Percentiles rank a stretch among this genome's conserved stretches.
These are phyloP conservation scores for Phenganax stokvisi DNA, from an alignment of 92 coral and sea anemone species.

Conservation along the genomic window DNA sequence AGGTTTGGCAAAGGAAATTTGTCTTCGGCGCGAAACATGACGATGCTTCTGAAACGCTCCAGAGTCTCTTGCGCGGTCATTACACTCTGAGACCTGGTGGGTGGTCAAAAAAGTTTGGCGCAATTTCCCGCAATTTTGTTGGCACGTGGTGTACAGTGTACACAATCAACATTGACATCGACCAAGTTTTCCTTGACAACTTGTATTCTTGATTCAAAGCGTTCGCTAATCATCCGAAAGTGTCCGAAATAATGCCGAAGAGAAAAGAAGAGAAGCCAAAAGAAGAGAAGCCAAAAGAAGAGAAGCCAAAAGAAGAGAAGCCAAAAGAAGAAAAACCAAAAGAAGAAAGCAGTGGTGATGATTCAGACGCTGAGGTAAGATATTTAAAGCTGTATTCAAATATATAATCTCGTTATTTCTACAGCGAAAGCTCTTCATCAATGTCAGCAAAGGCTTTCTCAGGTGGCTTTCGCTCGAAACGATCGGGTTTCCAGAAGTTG, in stretches of 20 bases:
- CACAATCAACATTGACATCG: background rate
- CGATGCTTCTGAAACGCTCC: background rate
- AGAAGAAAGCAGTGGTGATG: constrained; percentile 53
- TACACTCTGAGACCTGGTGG: background rate
- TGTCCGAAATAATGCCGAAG: constrained; percentile 42
- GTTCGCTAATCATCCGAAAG: background rate
- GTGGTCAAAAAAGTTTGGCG: constrained; percentile 17
- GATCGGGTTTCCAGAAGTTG: too few species aligned
- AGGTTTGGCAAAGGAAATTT: background rate
- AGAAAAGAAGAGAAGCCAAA: constrained; percentile 55
- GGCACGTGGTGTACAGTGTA: background rate
- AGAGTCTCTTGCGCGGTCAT: background rate
- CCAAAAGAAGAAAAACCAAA: constrained; percentile 54
- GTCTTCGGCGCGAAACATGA: background rate
- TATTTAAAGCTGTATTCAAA: background rate
- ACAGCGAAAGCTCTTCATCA: too few species aligned
- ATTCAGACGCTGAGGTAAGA: constrained; percentile 53
- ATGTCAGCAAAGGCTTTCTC: too few species aligned
- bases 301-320: constrained; percentile 31
- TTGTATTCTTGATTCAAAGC: background rate
- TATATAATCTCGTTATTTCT: background rate
- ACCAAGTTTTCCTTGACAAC: background rate
- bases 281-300: constrained; percentile 48
- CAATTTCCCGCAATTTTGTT: background rate
- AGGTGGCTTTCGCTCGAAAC: too few species aligned